A percentile compares a stretch with the other conserved stretches of the same genome.
Evolutionary conservation across 2,113 vertebrate species (phyloP).

Genomic region (Pangasianodon hypophthalmus): DNA sequence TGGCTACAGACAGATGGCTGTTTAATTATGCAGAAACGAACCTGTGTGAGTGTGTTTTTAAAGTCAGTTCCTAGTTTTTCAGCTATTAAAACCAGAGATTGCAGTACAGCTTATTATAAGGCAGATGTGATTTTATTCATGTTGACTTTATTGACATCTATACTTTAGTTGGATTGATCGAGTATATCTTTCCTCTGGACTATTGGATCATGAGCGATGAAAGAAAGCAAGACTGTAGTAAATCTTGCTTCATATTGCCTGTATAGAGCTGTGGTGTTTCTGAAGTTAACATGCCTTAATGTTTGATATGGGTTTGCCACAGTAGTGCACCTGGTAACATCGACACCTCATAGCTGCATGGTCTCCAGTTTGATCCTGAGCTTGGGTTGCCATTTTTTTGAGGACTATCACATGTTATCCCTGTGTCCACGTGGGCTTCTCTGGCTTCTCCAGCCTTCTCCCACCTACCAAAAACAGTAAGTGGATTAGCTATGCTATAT

Average conservation of each 20-base stretch:
- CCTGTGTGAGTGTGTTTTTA: slow-evolving; percentile 40
- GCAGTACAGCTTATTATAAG: background rate
- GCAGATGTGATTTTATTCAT: background rate
- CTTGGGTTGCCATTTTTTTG: background rate
- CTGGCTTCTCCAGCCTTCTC: background rate
- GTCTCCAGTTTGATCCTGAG: background rate
- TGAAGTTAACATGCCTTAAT: background rate
- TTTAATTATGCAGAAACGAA: slow-evolving; percentile 58
- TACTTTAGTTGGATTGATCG: background rate
- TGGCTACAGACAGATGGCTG: slow-evolving; percentile 53
- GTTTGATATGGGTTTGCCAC: background rate
- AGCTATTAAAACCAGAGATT: background rate
- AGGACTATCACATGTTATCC: background rate
- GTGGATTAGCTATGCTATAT: slow-evolving; percentile 6
- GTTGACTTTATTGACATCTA: background rate
- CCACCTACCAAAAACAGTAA: background rate
- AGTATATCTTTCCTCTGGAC: background rate
- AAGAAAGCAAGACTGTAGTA: background rate
- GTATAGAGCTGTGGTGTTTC: background rate
- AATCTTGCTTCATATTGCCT: background rate
- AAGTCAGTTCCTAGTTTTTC: slow-evolving; percentile 28
- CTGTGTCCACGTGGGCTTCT: background rate
- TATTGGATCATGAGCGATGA: background rate
- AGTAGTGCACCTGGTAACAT: background rate
- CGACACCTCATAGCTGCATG: background rate